Conservation (phyloP, 2,113 vertebrate species). For the Puntigrus tetrazona region DNA sequence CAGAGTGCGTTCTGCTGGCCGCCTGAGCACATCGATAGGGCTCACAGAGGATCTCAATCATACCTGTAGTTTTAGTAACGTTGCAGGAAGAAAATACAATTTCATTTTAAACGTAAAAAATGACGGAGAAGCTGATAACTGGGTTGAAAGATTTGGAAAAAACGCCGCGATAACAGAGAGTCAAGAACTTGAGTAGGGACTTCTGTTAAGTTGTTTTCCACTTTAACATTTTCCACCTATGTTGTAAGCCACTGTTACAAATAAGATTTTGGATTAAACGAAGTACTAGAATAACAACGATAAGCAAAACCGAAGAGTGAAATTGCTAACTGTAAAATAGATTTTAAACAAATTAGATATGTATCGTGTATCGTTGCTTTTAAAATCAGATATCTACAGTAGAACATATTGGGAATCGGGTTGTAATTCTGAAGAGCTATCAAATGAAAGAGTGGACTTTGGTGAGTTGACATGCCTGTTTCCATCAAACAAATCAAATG, state of each 20-base stretch:
- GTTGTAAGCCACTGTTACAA: background rate
- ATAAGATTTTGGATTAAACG: background rate
- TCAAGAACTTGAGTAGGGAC: background rate
- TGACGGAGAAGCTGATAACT: conserved; percentile 21
- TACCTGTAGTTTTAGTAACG: background rate
- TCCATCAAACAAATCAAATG: background rate
- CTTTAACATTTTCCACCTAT: background rate
- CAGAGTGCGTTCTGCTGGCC: too few species aligned
- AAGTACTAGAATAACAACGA: background rate
- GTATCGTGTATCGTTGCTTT: background rate
- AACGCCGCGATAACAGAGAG: background rate
- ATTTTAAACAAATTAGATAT: too few species aligned
- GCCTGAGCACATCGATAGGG: background rate
- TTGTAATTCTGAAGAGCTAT: background rate
- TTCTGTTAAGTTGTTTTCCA: background rate
- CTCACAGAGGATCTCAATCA: background rate
- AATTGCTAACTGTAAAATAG: background rate
- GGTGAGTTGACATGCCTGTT: background rate
- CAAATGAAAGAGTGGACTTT: background rate
- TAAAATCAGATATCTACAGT: background rate
- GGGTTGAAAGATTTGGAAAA: conserved; percentile 17
- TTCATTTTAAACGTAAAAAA: background rate
- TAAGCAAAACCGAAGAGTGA: conserved; percentile 1
- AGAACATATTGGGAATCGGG: background rate
- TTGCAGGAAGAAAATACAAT: background rate